Evolutionary conservation across 2,113 vertebrate species (phyloP).

Genomic region (Pluvialis apricaria): DNA sequence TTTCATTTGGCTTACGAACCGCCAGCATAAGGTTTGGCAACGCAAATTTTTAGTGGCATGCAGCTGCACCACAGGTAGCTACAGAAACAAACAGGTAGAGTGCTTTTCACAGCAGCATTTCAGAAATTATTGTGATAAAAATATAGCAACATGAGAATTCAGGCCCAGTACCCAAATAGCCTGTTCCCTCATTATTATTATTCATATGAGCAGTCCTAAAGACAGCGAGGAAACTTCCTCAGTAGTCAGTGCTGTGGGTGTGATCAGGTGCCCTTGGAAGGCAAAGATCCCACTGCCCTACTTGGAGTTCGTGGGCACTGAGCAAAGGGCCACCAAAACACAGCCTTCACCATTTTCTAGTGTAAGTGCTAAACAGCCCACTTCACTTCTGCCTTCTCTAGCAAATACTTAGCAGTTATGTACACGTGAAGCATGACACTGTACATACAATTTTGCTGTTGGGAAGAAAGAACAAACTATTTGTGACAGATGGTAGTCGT

Average conservation of each 20-base stretch:
- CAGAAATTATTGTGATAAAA: neutral
- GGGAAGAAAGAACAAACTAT: neutral
- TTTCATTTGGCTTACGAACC: neutral
- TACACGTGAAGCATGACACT: neutral
- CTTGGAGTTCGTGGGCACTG: fast-evolving
- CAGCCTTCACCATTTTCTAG: neutral
- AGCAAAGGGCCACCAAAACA: neutral
- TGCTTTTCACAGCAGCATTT: constrained; percentile 9
- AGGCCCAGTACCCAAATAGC: neutral
- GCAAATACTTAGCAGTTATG: neutral
- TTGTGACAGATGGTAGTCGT: neutral
- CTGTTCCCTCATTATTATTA: neutral
- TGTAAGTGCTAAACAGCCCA: neutral
- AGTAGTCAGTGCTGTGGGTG: neutral
- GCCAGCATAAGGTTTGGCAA: constrained; percentile 25
- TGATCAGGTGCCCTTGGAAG: neutral
- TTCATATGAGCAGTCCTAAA: neutral
- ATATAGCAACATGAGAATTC: neutral
- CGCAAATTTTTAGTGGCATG: neutral
- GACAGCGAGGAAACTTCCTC: neutral
- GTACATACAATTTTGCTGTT: neutral
- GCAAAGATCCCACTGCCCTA: neutral
- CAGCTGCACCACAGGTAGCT: constrained; percentile 18
- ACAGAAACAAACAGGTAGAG: constrained; percentile 38
- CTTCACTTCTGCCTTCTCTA: neutral